A percentile compares a stretch with the other conserved stretches of the same genome.
These are phyloP conservation scores for Tetragnatha montana DNA, from an alignment of 2,888 invertebrate species.

Conservation along the genomic window DNA sequence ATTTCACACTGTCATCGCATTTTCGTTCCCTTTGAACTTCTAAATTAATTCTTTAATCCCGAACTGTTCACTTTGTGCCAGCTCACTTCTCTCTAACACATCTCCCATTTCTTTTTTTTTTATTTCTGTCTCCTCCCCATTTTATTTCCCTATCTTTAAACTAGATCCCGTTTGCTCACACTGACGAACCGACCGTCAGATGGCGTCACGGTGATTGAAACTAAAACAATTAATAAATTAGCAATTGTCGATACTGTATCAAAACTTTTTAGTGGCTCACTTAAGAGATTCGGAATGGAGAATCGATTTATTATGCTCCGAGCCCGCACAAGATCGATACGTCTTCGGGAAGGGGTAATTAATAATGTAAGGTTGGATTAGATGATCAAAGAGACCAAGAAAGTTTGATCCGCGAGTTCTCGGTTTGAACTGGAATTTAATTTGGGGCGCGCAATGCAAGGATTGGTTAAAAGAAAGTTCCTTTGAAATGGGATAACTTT, in stretches of 20 bases:
- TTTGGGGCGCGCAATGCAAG: background rate
- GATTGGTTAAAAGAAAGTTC: background rate
- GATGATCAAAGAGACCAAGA: background rate
- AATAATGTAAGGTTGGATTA: background rate
- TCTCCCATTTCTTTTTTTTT: background rate
- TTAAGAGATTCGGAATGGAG: background rate
- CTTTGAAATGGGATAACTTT: background rate
- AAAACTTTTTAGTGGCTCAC: background rate
- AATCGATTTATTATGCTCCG: background rate
- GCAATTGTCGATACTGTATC: background rate
- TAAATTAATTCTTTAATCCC: slow-evolving; percentile 37
- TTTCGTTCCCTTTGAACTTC: background rate
- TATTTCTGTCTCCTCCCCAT: background rate
- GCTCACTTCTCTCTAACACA: background rate
- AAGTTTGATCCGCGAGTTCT: background rate
- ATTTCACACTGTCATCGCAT: slow-evolving; percentile 8
- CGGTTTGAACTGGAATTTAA: background rate
- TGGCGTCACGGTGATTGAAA: background rate
- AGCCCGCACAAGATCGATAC: background rate
- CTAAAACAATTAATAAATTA: background rate
- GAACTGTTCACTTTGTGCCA: background rate
- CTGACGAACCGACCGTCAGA: background rate
- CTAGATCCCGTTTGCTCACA: background rate
- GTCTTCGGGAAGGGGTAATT: background rate
- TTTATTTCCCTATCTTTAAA: background rate